phyloP scores from a whole-genome alignment of 2,797 vertebrate species.

The Anas bernieri region DNA sequence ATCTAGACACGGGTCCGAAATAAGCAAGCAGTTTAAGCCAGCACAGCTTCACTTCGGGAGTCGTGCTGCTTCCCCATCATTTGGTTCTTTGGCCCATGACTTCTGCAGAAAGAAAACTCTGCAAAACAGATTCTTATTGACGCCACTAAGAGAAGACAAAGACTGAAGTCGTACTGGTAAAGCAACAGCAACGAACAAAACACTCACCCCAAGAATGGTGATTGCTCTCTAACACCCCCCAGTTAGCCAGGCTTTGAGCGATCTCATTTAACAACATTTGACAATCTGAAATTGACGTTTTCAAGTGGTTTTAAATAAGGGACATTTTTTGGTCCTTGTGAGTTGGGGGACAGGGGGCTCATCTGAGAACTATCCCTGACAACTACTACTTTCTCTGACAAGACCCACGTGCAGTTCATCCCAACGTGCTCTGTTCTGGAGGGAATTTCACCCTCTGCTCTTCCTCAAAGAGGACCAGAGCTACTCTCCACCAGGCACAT shows the following conservation, averaged over 20 bases:
- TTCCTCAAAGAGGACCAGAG: not conserved
- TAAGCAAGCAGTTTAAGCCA: not conserved
- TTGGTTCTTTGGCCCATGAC: not conserved
- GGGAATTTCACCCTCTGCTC: not conserved
- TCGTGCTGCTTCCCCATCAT: not conserved
- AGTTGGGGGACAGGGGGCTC: not conserved
- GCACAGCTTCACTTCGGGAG: not conserved
- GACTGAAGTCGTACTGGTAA: not conserved
- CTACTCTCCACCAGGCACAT: not conserved
- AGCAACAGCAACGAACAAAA: not conserved
- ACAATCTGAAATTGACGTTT: rapidly evolving
- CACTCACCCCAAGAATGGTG: not conserved
- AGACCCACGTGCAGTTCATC: not conserved
- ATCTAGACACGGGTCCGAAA: not conserved
- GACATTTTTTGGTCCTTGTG: not conserved
- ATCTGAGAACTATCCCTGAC: not conserved
- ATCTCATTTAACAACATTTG: not conserved
- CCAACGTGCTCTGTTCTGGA: not conserved
- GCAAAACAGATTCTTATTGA: not conserved
- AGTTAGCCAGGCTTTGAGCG: not conserved
- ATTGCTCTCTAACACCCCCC: not conserved
- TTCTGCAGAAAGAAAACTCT: not conserved
- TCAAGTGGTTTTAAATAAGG: not conserved
- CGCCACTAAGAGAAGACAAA: not conserved
- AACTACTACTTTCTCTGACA: not conserved